These are phyloP conservation scores for Philopedon plagiatum DNA, from an alignment of 2,888 invertebrate species.

Conservation along the genomic window DNA sequence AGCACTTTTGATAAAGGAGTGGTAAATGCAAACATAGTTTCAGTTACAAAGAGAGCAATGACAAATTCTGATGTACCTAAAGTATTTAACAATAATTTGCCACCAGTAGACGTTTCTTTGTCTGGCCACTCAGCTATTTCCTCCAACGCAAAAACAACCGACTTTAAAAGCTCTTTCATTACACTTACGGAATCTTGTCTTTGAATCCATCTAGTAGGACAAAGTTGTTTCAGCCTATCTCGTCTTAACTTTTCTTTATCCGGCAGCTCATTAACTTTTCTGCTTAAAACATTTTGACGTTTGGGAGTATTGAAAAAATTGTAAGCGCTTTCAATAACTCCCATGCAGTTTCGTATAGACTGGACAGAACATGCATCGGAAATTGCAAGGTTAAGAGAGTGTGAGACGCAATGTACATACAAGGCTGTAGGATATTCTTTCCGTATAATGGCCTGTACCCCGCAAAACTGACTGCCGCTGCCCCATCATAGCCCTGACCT, in stretches of 20 bases:
- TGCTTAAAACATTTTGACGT: conserved; percentile 26
- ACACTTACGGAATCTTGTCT: conserved; percentile 18
- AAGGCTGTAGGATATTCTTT: conserved; percentile 30
- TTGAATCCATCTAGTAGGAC: conserved; percentile 35
- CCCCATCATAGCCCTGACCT: conserved; percentile 41
- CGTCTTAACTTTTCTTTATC: background rate
- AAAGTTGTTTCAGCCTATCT: conserved; percentile 31
- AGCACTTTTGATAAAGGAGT: no score
- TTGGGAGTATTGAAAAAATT: conserved; percentile 36
- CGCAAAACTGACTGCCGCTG: conserved; percentile 31
- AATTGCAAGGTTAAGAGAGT: conserved; percentile 29
- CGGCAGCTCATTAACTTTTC: conserved; percentile 17
- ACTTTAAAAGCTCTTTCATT: conserved; percentile 11
- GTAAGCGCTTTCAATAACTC: conserved; percentile 31
- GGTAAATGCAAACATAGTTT: no score
- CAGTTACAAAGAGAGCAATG: no score
- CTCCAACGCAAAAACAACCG: no score
- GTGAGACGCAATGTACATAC: conserved; percentile 35
- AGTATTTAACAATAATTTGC: no score
- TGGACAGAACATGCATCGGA: conserved; percentile 20
- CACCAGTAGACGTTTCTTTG: no score
- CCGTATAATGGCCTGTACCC: conserved; percentile 24
- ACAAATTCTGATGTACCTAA: no score
- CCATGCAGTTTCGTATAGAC: conserved; percentile 26
- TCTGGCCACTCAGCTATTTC: no score